Evolutionary conservation across 2,888 invertebrate genomes (phyloP).

Genomic region (Subacronicta megacephala): DNA sequence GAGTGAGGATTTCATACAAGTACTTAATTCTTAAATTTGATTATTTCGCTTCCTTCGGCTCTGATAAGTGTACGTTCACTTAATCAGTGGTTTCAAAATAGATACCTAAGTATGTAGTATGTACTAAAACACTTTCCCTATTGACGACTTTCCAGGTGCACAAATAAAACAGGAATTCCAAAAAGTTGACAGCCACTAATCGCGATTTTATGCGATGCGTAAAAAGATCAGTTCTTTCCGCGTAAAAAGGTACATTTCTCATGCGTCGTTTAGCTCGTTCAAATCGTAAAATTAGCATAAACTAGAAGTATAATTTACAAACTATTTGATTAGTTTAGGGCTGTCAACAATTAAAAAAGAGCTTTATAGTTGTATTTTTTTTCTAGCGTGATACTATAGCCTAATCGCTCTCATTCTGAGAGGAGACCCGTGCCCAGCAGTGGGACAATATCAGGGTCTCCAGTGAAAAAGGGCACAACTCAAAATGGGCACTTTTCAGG

Average conservation of each 20-base stretch:
- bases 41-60: not conserved
- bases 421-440: no score
- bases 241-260: slow-evolving; percentile 62
- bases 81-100: no score
- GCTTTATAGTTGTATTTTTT: no score
- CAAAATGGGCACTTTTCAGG: no score
- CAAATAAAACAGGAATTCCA: slow-evolving; percentile 32
- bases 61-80: no score
- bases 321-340: slow-evolving; percentile 54
- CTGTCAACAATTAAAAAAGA: slow-evolving; percentile 15
- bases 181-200: slow-evolving; percentile 39
- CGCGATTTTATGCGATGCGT: slow-evolving; percentile 50
- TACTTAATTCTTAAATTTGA: no score
- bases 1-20: no score
- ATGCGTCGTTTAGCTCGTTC: slow-evolving; percentile 53
- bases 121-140: slow-evolving; percentile 4
- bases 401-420: no score
- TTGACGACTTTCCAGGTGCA: slow-evolving; percentile 15
- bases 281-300: slow-evolving; percentile 61
- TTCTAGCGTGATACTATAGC: no score
- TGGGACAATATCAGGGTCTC: no score
- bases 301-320: slow-evolving; percentile 56
- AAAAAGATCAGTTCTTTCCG: slow-evolving; percentile 47
- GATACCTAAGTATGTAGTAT: not conserved
- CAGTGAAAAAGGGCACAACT: no score